Evolutionary conservation across 2,797 vertebrate species (phyloP).

Genomic region (Macrochelys suwanniensis): DNA sequence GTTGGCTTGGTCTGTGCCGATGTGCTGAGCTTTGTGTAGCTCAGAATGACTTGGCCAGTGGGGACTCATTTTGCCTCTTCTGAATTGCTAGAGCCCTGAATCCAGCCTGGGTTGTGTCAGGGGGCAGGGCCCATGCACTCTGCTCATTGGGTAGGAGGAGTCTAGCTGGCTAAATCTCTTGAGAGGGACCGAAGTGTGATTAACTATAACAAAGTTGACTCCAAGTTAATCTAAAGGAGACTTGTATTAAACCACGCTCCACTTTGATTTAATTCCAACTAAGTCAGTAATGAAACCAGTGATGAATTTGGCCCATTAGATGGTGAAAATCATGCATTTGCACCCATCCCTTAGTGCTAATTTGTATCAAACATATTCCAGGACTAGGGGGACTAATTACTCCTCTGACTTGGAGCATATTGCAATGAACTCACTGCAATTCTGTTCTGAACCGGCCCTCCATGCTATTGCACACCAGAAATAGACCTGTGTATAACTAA

Average conservation of each 20-base stretch:
- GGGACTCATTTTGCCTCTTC: not conserved
- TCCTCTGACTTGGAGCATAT: slow-evolving; percentile 44
- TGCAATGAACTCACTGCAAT: not conserved
- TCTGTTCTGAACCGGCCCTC: slow-evolving; percentile 23
- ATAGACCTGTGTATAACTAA: slow-evolving; percentile 51
- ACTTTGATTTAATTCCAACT: not conserved
- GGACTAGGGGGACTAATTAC: slow-evolving; percentile 62
- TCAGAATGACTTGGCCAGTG: not conserved
- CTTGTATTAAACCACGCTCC: accelerated
- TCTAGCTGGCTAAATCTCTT: accelerated
- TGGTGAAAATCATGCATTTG: slow-evolving; percentile 21
- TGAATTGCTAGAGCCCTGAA: not conserved
- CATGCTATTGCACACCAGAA: slow-evolving; percentile 31
- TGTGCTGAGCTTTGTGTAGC: not conserved
- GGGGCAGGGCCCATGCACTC: not conserved
- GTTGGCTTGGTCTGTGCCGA: not conserved
- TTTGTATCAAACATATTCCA: slow-evolving; percentile 55
- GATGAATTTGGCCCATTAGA: not conserved
- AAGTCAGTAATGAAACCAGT: not conserved
- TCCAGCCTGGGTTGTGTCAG: not conserved
- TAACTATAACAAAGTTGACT: not conserved
- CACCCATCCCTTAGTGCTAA: slow-evolving; percentile 20
- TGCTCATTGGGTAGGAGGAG: not conserved
- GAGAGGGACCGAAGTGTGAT: not conserved
- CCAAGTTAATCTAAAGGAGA: not conserved